These are phyloP conservation scores for Leptoteleia sp. DNA, from an alignment of 1,140 invertebrate genomes.

Conservation along the genomic window DNA sequence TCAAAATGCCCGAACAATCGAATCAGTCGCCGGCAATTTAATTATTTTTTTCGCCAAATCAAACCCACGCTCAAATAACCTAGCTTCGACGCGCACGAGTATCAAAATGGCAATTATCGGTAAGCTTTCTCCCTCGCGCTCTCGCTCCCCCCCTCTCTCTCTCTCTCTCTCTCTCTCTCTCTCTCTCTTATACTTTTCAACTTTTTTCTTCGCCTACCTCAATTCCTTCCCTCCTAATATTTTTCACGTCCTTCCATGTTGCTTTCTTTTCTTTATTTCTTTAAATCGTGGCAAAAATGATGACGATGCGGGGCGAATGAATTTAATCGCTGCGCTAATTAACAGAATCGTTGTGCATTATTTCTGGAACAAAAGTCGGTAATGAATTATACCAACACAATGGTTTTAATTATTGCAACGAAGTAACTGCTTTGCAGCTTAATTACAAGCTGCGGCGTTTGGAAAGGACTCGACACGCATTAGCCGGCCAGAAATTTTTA, in stretches of 20 bases:
- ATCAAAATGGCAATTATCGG: slow-evolving; percentile 28
- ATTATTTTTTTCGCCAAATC: slow-evolving; percentile 28
- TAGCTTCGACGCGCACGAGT: slow-evolving; percentile 4
- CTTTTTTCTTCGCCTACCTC: too few species aligned
- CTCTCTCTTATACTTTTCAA: too few species aligned
- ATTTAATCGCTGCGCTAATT: slow-evolving; percentile 29
- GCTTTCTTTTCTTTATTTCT: neutral
- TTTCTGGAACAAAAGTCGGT: slow-evolving; percentile 19
- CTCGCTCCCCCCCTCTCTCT: neutral
- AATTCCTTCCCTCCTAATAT: too few species aligned
- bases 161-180: too few species aligned
- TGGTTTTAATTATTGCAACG: slow-evolving; percentile 22
- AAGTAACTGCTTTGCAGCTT: slow-evolving; percentile 22
- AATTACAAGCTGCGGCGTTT: slow-evolving; percentile 17
- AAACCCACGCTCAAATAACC: neutral
- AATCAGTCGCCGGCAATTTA: slow-evolving; percentile 32
- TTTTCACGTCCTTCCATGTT: neutral
- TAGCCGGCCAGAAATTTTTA: too few species aligned
- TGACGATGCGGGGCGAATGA: slow-evolving; percentile 1
- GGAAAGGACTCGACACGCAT: slow-evolving; percentile 7
- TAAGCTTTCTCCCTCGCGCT: neutral
- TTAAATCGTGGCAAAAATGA: neutral
- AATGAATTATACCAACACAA: slow-evolving; percentile 10
- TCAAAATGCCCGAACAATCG: slow-evolving; percentile 40
- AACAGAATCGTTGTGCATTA: slow-evolving; percentile 19